Evolutionary conservation across 2,888 invertebrate genomes (phyloP), one percentile per base, ranked within the genome.

Genomic region (Netelia inedita): DNA sequence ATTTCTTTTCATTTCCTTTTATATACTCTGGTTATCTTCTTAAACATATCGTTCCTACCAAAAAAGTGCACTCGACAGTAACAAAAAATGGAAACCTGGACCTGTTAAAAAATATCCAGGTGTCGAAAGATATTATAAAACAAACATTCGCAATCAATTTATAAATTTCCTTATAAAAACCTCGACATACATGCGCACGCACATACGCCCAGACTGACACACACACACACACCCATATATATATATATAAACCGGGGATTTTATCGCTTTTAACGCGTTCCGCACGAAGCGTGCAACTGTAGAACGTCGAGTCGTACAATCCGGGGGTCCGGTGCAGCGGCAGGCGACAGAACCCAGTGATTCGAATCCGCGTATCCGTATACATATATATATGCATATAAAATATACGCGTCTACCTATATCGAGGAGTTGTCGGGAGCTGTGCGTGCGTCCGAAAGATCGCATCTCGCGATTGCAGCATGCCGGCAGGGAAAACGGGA

Each of bases 381-480:
- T 68, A 82, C n/a, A 63, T 59, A 68, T 69, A 50, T 10, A 5
- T 28, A 50, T 14, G 9, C n/a, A n/a, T 41, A 69, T 53, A 53
- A 35, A 16, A 74, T 46, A 57, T 55, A 73, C 11, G 28, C 61
- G 9, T 61, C 55, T 46, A 74, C 43, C 55, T 43, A 76, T 68
- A 46, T 55, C 59, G 35, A 19, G 63, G 41, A 35, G 55, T 65
- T 66, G 73, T 63, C 28, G 46, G 57, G 53, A 21, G 16, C 35
- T 79, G 61, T 72, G 80, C 79, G 76, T 73, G 78, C 50, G 55
- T 65, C 68, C 74, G 23, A 68, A 75, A 85, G 86, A 86, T 86
- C 63, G 84, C 71, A 84, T 75, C 79, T 43, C 50, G 53, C 61
- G 86, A 84, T 84, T 79, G 83, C 66, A 68, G 21, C n/a, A 65